phyloP scores from a whole-genome alignment of 2,888 invertebrate species.

The Athalia cordata region DNA sequence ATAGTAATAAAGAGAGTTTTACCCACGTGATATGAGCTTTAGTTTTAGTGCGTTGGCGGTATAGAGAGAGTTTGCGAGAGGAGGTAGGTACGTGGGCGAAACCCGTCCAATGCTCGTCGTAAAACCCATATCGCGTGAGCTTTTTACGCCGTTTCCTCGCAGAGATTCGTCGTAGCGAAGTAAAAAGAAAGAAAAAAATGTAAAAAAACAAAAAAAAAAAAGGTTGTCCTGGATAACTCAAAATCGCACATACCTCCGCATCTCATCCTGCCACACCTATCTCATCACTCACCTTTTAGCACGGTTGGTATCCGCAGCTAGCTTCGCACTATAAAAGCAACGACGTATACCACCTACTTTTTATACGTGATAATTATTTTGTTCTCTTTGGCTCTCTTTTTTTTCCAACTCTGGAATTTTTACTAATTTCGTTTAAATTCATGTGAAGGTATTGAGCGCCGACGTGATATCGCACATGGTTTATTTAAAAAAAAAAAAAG shows the following conservation, averaged over 20 bases:
- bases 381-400: neutral
- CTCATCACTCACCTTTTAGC: neutral
- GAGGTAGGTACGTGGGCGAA: constrained; percentile 13
- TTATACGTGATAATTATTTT: too few species aligned
- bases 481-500: too few species aligned
- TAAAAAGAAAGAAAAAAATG: too few species aligned
- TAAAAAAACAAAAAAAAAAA: neutral
- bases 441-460: too few species aligned
- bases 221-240: constrained; percentile 30
- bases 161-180: constrained; percentile 11
- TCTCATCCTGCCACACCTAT: neutral
- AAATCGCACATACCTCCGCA: constrained; percentile 7
- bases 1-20: constrained; percentile 31
- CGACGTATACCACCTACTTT: too few species aligned
- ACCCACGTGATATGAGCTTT: constrained; percentile 38
- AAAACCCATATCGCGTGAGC: constrained; percentile 42
- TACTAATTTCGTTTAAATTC: too few species aligned
- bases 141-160: constrained; percentile 37
- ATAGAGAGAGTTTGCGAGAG: constrained; percentile 21
- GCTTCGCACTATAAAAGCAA: too few species aligned
- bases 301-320: neutral
- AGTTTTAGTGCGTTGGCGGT: constrained; percentile 28
- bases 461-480: too few species aligned
- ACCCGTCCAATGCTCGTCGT: constrained; percentile 32
- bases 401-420: too few species aligned